A percentile compares a stretch with the other conserved stretches of the same genome.
phyloP scores from a whole-genome alignment of 2,113 vertebrate species.

The Amphiprion ocellaris region DNA sequence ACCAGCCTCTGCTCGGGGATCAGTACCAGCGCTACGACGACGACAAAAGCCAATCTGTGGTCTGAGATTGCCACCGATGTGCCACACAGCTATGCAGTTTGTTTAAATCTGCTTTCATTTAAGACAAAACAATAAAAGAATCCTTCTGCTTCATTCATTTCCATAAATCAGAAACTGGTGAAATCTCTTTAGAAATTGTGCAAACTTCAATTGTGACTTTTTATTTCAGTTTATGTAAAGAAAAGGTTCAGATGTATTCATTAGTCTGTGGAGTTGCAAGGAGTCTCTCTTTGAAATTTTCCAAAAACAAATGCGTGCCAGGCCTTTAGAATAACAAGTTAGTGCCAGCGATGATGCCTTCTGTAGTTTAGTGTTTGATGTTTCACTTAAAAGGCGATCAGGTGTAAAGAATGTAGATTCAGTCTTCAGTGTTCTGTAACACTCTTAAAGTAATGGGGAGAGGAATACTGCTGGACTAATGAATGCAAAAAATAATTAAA shows the following conservation, averaged over 20 bases:
- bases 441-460: too few relatives aligned
- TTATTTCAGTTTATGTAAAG: not conserved
- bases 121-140: not conserved
- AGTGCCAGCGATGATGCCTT: not conserved
- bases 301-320: not conserved
- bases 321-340: not conserved
- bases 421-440: not conserved
- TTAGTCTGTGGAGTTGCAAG: not conserved
- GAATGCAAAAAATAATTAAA: too few relatives aligned
- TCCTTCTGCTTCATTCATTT: conserved; percentile 3
- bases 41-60: conserved; percentile 88
- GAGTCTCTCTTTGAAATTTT: not conserved
- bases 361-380: not conserved
- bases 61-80: conserved; percentile 73
- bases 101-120: conserved; percentile 10
- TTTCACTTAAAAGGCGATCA: not conserved
- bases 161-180: not conserved
- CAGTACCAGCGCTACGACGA: conserved; percentile 95
- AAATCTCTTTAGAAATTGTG: not conserved
- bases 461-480: too few relatives aligned
- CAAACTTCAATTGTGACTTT: conserved; percentile 2
- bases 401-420: not conserved
- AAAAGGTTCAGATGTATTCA: not conserved
- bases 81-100: not conserved
- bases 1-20: conserved; percentile 92